Evolutionary conservation across 1,140 invertebrate genomes (phyloP), one percentile per base, ranked within the genome.

Genomic region (Schlechtendalia chinensis): DNA sequence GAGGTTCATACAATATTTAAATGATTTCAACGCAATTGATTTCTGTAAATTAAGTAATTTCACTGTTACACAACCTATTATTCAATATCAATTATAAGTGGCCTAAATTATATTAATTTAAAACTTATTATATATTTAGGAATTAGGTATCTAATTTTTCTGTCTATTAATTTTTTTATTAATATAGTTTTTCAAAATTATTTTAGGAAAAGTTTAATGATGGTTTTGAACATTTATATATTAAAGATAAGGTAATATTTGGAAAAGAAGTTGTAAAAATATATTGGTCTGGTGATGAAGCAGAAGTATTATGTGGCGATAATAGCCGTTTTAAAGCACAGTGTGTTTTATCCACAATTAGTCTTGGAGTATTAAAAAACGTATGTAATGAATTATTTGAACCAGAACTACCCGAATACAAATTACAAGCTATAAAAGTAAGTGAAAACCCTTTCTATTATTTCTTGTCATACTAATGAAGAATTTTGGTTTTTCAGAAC

Each of bases 311-410:
- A 1, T 91, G 91, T 83, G 86, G 86, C 67, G 90, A 91, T 83
- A 90, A 89, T 1, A 87, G 88, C 72, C 71, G 85, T 2, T 89
- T 89, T 82, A 83, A 85, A 1, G 89, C 90, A 10, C 90, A 91
- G 83, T 89, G 91, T 85, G 89, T 91, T 0, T 90, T 93, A 67
- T 87, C 91, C 14, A 92, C 92, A 3, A 85, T 90, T 0, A 90
- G 91, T 0, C 81, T 93, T 54, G 92, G 90, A 12, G 91, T 93
- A 14, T 84, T 93, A 2, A 92, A 93, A 85, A 88, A 90, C 69
- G 87, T 85, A 53, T 82, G 82, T 63, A 61, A 56, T 5, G 82
- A 85, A 29, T 83, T 92, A 8, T 93, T 93, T 84, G 86, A 85
- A n/a, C 91, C 91, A 1, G 82, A 86, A 19, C 83, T 93, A 50